Evolutionary conservation across 2,113 vertebrate genomes (phyloP), one percentile per base, ranked within the genome.

Genomic region (Sinocyclocheilus grahami): DNA sequence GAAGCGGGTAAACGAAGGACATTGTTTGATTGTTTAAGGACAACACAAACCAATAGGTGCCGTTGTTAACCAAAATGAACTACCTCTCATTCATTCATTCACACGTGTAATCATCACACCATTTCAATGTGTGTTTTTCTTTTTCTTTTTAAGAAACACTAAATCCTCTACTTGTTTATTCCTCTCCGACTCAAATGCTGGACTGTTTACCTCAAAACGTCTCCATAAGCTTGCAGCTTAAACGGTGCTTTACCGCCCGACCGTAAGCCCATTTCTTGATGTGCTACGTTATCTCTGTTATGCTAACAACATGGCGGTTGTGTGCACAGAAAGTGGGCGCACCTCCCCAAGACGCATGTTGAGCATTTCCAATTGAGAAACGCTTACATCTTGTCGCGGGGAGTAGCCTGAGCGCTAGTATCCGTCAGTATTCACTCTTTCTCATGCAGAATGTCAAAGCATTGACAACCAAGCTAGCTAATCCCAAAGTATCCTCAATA

Each of bases 11-110:
- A 51, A 24, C 74, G 80, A 84, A 30, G 30, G 30, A 30, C 30
- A 30, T 30, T 30, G 2, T 30, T 30, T 30, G 72, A 87, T 84
- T 85, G 84, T 83, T 53, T n/a, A 86, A 78, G 72, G 77, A 87
- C 71, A 80, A 90, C 58, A 87, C 81, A 90, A 88, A 87, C 86
- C 39, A 53, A 87, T 90, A 75, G 87, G 91, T 91, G 86, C 91
- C 89, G 88, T 88, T 83, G 91, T 92, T 91, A 92, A 93, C 91
- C 93, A 90, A 93, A 89, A 95, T 91, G 89, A 93, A 94, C 94
- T 95, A 95, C 95, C 95, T 95, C 76, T 78, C 37, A 8, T 89
- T 92, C 46, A 51, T 51, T 13, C 46, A 51, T 51, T 13, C 48
- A 89, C 90, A 90, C 90, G 92, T 87, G 92, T 84, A 90, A 86